Evolutionary conservation across 1,140 invertebrate genomes (phyloP), one percentile per base, ranked within the genome.

Genomic region (Drosophila sp.): DNA sequence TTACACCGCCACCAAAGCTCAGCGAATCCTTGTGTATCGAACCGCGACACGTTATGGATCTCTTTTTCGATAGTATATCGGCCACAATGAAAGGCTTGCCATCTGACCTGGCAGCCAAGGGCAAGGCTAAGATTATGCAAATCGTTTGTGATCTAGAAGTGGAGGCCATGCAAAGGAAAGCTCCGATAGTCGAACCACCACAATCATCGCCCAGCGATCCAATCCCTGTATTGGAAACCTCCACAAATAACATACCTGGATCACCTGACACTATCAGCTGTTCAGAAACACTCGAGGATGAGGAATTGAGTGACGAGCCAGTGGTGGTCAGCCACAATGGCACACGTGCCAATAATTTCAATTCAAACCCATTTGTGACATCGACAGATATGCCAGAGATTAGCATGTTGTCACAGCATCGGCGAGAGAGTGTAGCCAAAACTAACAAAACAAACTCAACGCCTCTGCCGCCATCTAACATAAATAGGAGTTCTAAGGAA

Each of bases 71-170:
- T 11, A 91, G 90, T 47, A 79, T 91, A 25, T 57, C 76, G 7
- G 83, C 91, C 32, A 91, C 83, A 0, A 84, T 91, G 72, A 91
- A 91, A n/a, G 40, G 54, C 0, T 63, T 91, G 50, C 90, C 90
- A 0, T 23, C 62, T 0, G 90, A 91, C 60, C 60, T 91, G 41
- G 90, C 76, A 1, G 83, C 90, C 25, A 90, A 91, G 29, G 90
- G 86, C 3, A 90, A 91, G 44, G 55, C 81, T 1, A 89, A 89
- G 25, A 89, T 91, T 4, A 91, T 91, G 90, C 86, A 91, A 64
- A 71, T 86, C 0, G 84, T 91, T 0, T 85, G 75, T 35, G 84
- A 87, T 11, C 32, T 91, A 10, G 90, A 91, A 41, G 38, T 91
- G 25, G 72, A 81, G 2, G 71, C 71, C 27, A 65, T 89, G 57